Percentiles rank a stretch among this genome's conserved stretches.
These are phyloP conservation scores for Drosophila takahashii DNA, from an alignment of 1,140 invertebrate genomes.

Conservation along the genomic window DNA sequence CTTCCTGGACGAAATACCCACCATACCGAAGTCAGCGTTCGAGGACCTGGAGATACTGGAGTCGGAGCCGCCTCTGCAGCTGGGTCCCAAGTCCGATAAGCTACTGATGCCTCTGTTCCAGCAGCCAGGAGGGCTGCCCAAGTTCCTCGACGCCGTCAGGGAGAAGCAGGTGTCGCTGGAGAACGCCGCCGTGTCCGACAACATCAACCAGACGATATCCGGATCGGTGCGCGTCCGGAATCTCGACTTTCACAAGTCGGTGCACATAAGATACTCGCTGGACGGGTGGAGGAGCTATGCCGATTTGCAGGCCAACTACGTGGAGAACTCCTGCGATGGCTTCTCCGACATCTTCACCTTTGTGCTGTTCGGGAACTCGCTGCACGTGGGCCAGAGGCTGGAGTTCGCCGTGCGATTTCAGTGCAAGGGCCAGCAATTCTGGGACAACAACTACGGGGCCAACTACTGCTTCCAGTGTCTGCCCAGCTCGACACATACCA, in stretches of 20 bases:
- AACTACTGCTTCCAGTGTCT: constrained; percentile 95
- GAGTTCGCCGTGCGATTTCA: constrained; percentile 94
- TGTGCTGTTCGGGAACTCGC: constrained; percentile 89
- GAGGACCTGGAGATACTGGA: constrained; percentile 87
- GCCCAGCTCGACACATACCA: constrained; percentile 83
- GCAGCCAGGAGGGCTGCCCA: constrained; percentile 90
- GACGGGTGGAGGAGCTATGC: constrained; percentile 94
- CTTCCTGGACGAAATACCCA: constrained; percentile 95
- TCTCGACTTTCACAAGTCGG: constrained; percentile 95
- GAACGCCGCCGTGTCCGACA: constrained; percentile 91
- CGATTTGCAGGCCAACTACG: constrained; percentile 93
- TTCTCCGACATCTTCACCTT: constrained; percentile 96
- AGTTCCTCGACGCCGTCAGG: constrained; percentile 92
- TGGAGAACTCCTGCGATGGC: constrained; percentile 95
- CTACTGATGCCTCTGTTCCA: constrained; percentile 91
- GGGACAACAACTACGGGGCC: constrained; percentile 94
- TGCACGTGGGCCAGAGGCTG: constrained; percentile 90
- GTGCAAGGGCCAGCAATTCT: constrained; percentile 93
- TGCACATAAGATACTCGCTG: constrained; percentile 93
- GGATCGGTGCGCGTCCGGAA: constrained; percentile 95
- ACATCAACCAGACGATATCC: constrained; percentile 90
- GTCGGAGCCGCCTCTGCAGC: constrained; percentile 83
- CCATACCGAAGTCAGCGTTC: constrained; percentile 93
- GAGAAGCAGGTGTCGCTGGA: constrained; percentile 92
- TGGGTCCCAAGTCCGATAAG: constrained; percentile 86